Conservation (phyloP, 2,888 invertebrate genomes). For the Ceriagrion tenellum region DNA sequence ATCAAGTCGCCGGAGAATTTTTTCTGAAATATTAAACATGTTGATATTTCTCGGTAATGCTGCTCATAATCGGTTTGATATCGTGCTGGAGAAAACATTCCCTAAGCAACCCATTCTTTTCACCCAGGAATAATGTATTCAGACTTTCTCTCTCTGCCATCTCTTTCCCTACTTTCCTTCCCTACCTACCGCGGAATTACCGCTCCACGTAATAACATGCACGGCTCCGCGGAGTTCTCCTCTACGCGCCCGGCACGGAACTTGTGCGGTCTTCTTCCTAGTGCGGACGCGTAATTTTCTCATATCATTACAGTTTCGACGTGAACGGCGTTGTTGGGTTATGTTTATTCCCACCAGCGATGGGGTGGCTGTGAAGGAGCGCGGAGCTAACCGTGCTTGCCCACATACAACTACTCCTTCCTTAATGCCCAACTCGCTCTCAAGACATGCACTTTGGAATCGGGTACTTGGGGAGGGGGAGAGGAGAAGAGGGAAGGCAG, state of each 20-base stretch:
- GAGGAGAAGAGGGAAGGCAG: not conserved
- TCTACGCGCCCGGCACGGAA: not conserved
- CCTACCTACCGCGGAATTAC: not conserved
- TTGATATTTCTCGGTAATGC: not conserved
- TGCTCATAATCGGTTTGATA: not conserved
- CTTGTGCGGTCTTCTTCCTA: conserved; percentile 27
- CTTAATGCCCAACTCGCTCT: conserved; percentile 12
- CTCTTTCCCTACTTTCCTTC: not conserved
- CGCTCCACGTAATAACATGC: conserved; percentile 33
- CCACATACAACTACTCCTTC: not conserved
- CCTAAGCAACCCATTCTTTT: not conserved
- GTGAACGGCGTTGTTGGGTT: conserved; percentile 45
- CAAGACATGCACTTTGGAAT: not conserved
- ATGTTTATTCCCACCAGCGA: conserved; percentile 30
- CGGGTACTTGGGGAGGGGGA: not conserved
- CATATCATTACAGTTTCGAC: conserved; percentile 53
- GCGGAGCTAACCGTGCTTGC: not conserved
- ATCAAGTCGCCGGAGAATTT: not conserved
- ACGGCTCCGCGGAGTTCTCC: not conserved
- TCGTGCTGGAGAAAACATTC: not conserved
- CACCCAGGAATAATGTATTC: not conserved
- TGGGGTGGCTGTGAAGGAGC: not conserved
- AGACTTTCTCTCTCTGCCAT: not conserved
- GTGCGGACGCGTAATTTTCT: conserved; percentile 37
- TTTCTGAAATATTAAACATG: not conserved